Base-by-base conservation (phyloP, 2,113 vertebrate genomes). In the Ammodytes marinus region DNA sequence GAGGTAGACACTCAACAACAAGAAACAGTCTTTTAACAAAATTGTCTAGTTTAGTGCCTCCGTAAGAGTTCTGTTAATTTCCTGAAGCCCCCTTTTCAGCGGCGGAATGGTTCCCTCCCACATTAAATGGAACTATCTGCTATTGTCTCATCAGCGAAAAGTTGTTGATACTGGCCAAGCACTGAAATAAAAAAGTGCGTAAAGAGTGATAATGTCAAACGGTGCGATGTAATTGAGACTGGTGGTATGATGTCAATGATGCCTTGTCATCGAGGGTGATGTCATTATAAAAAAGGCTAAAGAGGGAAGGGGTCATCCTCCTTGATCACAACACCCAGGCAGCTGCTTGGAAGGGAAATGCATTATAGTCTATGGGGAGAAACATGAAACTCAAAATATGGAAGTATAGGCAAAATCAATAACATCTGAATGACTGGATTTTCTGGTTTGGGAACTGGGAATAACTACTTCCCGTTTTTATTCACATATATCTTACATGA, bases 141-240 rank as follows among this genome's bases (percentile, higher is more conserved):
- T 96, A 96, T 97, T 97, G 96, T 97, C 95, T 96, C 95, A 94
- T 95, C 95, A 93, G 96, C 94, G 94, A 95, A 95, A 97, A 97
- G 96, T 97, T 97, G 94, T 93, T 94, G 90, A 94, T 94, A 86
- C 91, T 91, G 27, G 94, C 91, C 77, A 86, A 89, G 84, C 90
- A 86, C 55, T 78, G 58, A 0, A 3, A 10, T 27, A 27, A 27
- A 55, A 79, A 90, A 87, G 87, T 91, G 50, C 8, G 10, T n/a
- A 11, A 59, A 71, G 37, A 59, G 35, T 10, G 27, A n/a, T 12
- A 17, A 0, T 15, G 17, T 2, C 50, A 8, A 6, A 13, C 8
- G n/a, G 3, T 4, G 2, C 11, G 42, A 50, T 0, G 27, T 27
- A 58, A 14, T 52, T 69, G 17, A 14, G 0, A 14, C 4, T 17